A percentile compares a stretch with the other conserved stretches of the same genome.
Conservation (phyloP, 2,797 vertebrate species). For the Scyliorhinus canicula region DNA sequence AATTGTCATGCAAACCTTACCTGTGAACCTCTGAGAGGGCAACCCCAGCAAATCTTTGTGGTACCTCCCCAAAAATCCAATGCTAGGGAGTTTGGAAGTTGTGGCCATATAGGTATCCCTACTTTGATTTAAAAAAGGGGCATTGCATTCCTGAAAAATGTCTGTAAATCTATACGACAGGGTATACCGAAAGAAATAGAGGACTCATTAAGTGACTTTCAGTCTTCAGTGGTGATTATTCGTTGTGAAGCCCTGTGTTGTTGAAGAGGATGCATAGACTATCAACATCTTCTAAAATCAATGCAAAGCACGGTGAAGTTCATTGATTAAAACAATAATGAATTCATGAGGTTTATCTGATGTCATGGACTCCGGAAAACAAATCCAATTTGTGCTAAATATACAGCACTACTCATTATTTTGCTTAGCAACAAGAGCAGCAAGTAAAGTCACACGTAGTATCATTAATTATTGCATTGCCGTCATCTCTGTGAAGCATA, state of each 20-base stretch:
- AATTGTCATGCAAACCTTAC: too few relatives aligned
- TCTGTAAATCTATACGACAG: not conserved
- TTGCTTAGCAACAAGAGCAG: not conserved
- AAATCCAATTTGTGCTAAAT: constrained; percentile 16
- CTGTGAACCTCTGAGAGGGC: too few relatives aligned
- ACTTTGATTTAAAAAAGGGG: not conserved
- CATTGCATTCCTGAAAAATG: not conserved
- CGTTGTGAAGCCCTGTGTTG: not conserved
- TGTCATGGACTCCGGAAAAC: not conserved
- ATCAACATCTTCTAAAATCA: not conserved
- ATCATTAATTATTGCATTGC: constrained; percentile 10
- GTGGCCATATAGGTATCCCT: too few relatives aligned
- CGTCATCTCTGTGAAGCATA: not conserved
- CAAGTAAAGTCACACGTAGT: not conserved
- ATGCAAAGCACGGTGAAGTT: not conserved
- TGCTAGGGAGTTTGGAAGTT: too few relatives aligned
- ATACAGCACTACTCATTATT: not conserved
- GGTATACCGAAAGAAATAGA: not conserved
- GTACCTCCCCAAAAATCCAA: too few relatives aligned
- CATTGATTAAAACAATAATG: constrained; percentile 1
- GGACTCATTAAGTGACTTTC: not conserved
- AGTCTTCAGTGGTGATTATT: not conserved
- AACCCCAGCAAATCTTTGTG: too few relatives aligned
- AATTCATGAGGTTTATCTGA: not conserved
- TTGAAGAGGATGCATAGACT: too few relatives aligned